Percentiles rank a stretch among this genome's conserved stretches.
These are phyloP conservation scores for Camptogramma bilineatum DNA, from an alignment of 2,888 invertebrate genomes.

Conservation along the genomic window DNA sequence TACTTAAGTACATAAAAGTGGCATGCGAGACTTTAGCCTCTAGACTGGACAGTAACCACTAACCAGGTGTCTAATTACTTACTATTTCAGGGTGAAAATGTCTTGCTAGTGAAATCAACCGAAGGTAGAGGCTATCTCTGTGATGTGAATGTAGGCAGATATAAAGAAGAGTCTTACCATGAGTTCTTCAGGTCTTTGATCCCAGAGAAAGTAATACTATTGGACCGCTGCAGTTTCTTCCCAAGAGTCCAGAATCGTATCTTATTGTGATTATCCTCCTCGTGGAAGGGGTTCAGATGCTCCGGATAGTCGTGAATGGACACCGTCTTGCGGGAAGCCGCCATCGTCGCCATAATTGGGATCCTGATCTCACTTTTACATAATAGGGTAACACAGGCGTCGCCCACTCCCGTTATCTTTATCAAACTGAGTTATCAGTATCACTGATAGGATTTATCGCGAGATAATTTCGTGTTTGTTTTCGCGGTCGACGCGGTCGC, in stretches of 20 bases:
- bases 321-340: slow-evolving; percentile 77
- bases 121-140: slow-evolving; percentile 41
- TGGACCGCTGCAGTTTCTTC: slow-evolving; percentile 81
- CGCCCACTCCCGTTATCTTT: slow-evolving; percentile 80
- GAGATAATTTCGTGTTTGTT: slow-evolving; percentile 80
- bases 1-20: slow-evolving; percentile 7
- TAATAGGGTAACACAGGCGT: slow-evolving; percentile 72
- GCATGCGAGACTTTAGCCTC: slow-evolving; percentile 26
- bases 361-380: slow-evolving; percentile 66
- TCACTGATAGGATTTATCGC: slow-evolving; percentile 74
- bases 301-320: slow-evolving; percentile 91
- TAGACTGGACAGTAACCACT: slow-evolving; percentile 33
- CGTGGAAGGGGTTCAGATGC: slow-evolving; percentile 91
- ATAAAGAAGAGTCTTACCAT: slow-evolving; percentile 74
- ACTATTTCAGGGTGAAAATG: slow-evolving; percentile 51
- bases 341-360: slow-evolving; percentile 72
- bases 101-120: slow-evolving; percentile 45
- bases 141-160: background rate
- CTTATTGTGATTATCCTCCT: slow-evolving; percentile 87
- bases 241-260: slow-evolving; percentile 87
- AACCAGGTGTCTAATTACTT: slow-evolving; percentile 51
- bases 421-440: slow-evolving; percentile 64
- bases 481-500: slow-evolving; percentile 58
- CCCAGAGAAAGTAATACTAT: slow-evolving; percentile 87
- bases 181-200: slow-evolving; percentile 85